These are phyloP conservation scores for Heliothis peltigera DNA, from an alignment of 2,888 invertebrate species.

Conservation along the genomic window DNA sequence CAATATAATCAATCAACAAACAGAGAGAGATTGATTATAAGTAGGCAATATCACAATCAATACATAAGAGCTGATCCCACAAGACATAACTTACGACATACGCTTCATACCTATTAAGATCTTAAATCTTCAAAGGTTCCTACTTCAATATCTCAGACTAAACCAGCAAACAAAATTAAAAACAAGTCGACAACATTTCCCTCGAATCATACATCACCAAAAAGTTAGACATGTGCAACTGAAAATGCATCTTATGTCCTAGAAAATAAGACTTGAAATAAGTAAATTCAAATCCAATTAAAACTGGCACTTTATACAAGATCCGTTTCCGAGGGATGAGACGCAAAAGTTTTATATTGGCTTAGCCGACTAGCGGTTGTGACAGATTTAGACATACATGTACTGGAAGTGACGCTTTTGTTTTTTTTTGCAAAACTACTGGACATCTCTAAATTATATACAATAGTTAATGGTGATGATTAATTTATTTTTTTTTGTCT, in stretches of 20 bases:
- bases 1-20: no score
- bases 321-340: slow-evolving; percentile 59
- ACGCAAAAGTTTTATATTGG: slow-evolving; percentile 71
- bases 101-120: background rate
- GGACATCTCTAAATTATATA: background rate
- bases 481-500: no score
- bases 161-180: slow-evolving; percentile 26
- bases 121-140: background rate
- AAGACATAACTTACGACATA: no score
- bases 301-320: slow-evolving; percentile 60
- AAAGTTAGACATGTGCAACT: slow-evolving; percentile 24
- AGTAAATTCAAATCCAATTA: slow-evolving; percentile 63
- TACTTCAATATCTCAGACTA: slow-evolving; percentile 6
- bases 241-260: slow-evolving; percentile 41
- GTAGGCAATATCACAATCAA: background rate
- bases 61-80: background rate
- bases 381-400: slow-evolving; percentile 24
- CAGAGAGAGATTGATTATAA: no score
- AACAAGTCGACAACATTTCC: slow-evolving; percentile 35
- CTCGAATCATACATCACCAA: slow-evolving; percentile 41
- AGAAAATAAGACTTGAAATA: slow-evolving; percentile 48
- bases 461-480: no score
- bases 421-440: background rate
- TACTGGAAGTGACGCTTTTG: slow-evolving; percentile 35
- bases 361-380: slow-evolving; percentile 59